Evolutionary conservation across 2,113 vertebrate species (phyloP).

Genomic region (Nycticebus coucang): DNA sequence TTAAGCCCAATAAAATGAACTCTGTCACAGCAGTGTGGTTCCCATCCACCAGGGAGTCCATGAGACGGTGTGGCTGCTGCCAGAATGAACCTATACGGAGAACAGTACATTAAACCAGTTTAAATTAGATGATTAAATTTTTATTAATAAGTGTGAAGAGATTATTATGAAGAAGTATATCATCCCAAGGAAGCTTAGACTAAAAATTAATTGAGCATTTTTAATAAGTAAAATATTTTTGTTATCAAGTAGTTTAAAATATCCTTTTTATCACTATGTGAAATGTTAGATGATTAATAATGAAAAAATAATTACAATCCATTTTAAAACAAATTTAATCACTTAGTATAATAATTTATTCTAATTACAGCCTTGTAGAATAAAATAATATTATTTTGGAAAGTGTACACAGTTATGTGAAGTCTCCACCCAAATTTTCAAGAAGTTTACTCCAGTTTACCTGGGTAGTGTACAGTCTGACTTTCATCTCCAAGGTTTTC

Average conservation of each 20-base stretch:
- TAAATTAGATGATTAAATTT: background rate
- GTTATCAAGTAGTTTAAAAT: background rate
- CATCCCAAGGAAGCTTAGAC: background rate
- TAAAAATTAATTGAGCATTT: background rate
- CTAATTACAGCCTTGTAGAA: background rate
- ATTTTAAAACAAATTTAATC: background rate
- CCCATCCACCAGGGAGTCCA: background rate
- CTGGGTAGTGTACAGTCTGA: background rate
- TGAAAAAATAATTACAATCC: background rate
- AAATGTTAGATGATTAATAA: background rate
- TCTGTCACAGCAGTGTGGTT: constrained; percentile 39
- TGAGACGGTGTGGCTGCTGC: background rate
- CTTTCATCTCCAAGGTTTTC: background rate
- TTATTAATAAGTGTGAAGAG: background rate
- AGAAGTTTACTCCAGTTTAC: background rate
- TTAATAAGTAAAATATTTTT: background rate
- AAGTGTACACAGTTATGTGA: background rate
- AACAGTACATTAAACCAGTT: background rate
- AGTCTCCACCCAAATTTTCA: background rate
- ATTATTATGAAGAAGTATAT: background rate
- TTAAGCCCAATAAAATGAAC: constrained; percentile 55
- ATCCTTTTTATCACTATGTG: background rate
- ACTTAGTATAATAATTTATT: background rate
- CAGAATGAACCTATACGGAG: background rate
- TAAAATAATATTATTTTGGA: background rate